Evolutionary conservation across 2,888 invertebrate genomes (phyloP).

Genomic region (Candidula unifasciata): DNA sequence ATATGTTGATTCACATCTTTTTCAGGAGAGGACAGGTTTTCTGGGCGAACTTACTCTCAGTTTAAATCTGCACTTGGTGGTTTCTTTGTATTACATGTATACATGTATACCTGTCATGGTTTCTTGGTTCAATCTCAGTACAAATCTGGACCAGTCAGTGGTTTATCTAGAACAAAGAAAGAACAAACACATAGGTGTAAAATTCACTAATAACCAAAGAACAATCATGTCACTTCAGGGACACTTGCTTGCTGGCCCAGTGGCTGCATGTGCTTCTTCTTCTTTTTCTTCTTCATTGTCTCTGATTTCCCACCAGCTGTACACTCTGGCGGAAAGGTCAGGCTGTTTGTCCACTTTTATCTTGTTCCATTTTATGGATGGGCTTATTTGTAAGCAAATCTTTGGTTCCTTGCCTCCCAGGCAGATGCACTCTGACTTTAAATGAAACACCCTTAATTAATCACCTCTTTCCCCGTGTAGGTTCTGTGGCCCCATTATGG

Average conservation of each 20-base stretch:
- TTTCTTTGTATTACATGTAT: too few relatives aligned
- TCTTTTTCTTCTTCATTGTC: neutral
- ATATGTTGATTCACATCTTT: too few relatives aligned
- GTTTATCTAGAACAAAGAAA: conserved; percentile 19
- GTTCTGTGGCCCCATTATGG: too few relatives aligned
- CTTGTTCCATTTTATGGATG: neutral
- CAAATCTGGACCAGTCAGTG: conserved; percentile 31
- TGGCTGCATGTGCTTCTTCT: too few relatives aligned
- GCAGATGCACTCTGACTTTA: too few relatives aligned
- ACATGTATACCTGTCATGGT: too few relatives aligned
- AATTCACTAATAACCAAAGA: neutral
- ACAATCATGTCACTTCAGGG: neutral
- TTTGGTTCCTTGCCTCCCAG: too few relatives aligned
- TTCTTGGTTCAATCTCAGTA: neutral
- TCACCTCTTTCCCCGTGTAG: too few relatives aligned
- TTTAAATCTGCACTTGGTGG: too few relatives aligned
- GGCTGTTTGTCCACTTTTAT: neutral
- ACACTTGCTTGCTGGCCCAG: too few relatives aligned
- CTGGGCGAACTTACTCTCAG: neutral
- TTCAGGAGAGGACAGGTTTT: neutral
- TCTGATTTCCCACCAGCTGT: neutral
- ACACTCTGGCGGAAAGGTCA: neutral
- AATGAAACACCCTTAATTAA: too few relatives aligned
- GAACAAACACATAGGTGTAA: neutral
- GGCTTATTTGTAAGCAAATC: too few relatives aligned